Conservation (phyloP, 2,797 vertebrate genomes). For the Peromyscus melanophrys region DNA sequence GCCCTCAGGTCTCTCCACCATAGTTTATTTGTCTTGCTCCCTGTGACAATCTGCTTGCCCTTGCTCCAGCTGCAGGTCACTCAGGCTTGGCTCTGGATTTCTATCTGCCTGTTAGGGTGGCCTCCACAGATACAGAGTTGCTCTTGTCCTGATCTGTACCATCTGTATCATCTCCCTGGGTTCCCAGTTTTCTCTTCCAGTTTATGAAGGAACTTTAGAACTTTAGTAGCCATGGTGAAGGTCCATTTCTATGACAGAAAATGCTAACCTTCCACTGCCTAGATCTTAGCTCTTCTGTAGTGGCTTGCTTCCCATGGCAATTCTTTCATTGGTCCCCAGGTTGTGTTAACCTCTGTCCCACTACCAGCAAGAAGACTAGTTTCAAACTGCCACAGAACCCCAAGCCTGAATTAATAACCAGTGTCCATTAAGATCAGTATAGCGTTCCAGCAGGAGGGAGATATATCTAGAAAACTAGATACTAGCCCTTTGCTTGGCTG, state of each 20-base stretch:
- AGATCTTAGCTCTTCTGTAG: not conserved
- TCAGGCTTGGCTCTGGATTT: conserved; percentile 49
- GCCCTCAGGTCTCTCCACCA: not conserved
- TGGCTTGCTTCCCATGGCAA: rapidly evolving
- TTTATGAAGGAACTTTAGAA: not conserved
- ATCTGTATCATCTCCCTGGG: not conserved
- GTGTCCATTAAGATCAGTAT: not conserved
- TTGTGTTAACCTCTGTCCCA: rapidly evolving
- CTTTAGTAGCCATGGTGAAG: not conserved
- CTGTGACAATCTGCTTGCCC: not conserved
- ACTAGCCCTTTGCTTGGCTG: no score
- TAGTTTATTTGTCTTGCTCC: conserved; percentile 23
- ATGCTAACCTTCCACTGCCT: not conserved
- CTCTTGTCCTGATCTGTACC: not conserved
- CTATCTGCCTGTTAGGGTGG: not conserved
- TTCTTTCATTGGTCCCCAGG: not conserved
- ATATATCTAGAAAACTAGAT: not conserved
- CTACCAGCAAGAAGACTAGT: not conserved
- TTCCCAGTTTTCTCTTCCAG: not conserved
- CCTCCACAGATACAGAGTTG: conserved; percentile 8
- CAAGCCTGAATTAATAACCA: not conserved
- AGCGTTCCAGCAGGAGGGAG: not conserved
- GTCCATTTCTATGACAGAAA: not conserved
- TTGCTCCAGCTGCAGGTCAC: not conserved
- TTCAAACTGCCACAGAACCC: not conserved